phyloP scores from a whole-genome alignment of 1,140 invertebrate genomes.

The Drosophila cardini region DNA sequence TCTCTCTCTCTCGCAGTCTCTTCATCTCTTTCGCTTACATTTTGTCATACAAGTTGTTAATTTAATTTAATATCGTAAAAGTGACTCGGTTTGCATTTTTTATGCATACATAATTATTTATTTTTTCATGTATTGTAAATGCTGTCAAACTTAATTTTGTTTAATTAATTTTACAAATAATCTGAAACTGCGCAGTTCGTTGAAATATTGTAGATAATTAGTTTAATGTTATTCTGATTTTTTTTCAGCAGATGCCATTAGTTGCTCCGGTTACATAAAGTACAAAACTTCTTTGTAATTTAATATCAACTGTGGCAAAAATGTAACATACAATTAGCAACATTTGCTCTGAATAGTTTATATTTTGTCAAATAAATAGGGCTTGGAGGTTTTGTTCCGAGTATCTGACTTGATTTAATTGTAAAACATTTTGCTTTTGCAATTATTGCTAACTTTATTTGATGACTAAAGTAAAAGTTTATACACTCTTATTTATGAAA shows the following conservation, averaged over 20 bases:
- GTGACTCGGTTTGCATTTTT: conserved; percentile 32
- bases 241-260: not conserved
- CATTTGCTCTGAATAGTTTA: no score
- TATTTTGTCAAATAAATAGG: no score
- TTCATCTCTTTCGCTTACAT: conserved; percentile 15
- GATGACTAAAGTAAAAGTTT: conserved; percentile 24
- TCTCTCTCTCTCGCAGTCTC: not conserved
- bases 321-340: no score
- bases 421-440: no score
- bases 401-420: no score
- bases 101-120: conserved; percentile 45
- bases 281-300: no score
- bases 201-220: conserved; percentile 42
- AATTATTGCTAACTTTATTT: conserved; percentile 35
- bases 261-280: no score
- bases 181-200: conserved; percentile 5
- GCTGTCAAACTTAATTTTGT: conserved; percentile 76
- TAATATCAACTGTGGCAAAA: no score
- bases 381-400: no score
- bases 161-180: conserved; percentile 71
- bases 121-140: conserved; percentile 48
- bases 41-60: conserved; percentile 56
- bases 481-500: no score
- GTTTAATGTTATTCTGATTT: conserved; percentile 40
- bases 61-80: conserved; percentile 77